Conservation (phyloP, 2,888 invertebrate genomes). For the Zele albiditarsus region DNA sequence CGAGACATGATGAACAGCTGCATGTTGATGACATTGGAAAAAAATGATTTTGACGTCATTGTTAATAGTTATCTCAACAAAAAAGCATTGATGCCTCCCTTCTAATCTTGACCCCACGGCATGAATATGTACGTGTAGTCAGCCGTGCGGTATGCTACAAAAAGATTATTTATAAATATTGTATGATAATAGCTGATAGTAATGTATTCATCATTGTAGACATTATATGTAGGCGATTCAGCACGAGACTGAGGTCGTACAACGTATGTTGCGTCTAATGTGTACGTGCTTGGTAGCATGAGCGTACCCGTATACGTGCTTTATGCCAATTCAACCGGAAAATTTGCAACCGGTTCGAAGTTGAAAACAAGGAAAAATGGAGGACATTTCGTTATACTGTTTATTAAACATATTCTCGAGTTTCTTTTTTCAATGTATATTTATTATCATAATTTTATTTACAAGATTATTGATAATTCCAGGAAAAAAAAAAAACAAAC, state of each 20-base stretch:
- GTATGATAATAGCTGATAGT: not conserved
- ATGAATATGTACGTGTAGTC: slow-evolving; percentile 26
- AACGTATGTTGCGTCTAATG: not conserved
- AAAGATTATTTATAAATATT: slow-evolving; percentile 34
- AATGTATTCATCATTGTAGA: not conserved
- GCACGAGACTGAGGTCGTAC: slow-evolving; percentile 8
- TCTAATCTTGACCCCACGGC: slow-evolving; percentile 25
- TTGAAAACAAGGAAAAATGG: slow-evolving; percentile 14
- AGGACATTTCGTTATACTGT: not conserved
- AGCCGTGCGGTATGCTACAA: not conserved
- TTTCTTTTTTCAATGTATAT: slow-evolving; percentile 5
- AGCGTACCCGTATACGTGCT: not conserved
- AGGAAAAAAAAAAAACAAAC: slow-evolving; percentile 8
- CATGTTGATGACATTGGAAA: not conserved
- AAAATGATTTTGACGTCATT: slow-evolving; percentile 33
- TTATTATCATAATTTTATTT: slow-evolving; percentile 18
- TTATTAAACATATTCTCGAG: not conserved
- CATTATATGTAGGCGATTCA: not conserved
- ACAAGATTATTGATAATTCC: not conserved
- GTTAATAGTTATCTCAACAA: slow-evolving; percentile 22
- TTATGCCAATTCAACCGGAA: slow-evolving; percentile 1
- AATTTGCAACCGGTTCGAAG: not conserved
- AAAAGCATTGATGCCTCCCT: slow-evolving; percentile 24
- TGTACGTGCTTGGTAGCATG: slow-evolving; percentile 1
- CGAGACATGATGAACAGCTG: not conserved